Conservation (phyloP, 2,113 vertebrate species). For the Nymphicus hollandicus region DNA sequence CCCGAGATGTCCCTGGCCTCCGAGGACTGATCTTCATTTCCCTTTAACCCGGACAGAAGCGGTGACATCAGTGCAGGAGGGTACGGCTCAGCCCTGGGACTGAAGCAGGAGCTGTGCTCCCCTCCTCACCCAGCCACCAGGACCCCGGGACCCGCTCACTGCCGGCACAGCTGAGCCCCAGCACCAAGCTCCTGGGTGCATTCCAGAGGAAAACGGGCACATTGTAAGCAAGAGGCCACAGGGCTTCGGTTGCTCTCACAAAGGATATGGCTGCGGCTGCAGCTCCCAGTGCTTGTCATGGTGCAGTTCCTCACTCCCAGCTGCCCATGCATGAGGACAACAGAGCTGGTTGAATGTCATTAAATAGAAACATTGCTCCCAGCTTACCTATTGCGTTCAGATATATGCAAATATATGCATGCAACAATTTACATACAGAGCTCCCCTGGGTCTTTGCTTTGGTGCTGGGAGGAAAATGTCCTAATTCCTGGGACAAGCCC, state of each 20-base stretch:
- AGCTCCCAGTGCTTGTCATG: rapidly evolving
- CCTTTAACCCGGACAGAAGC: neutral
- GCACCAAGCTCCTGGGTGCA: neutral
- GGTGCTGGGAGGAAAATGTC: neutral
- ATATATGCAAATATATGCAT: neutral
- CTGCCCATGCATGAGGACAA: rapidly evolving
- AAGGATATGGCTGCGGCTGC: neutral
- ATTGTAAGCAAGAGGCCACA: neutral
- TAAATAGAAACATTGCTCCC: neutral
- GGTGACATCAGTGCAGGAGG: rapidly evolving
- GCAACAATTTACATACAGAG: neutral
- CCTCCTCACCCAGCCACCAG: neutral
- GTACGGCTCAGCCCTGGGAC: neutral
- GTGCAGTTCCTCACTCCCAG: neutral
- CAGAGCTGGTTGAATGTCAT: neutral
- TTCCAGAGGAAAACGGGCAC: neutral
- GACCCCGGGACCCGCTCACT: rapidly evolving
- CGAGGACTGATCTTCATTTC: constrained; percentile 20
- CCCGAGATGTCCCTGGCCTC: neutral
- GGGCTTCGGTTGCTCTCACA: neutral
- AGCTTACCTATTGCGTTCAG: neutral
- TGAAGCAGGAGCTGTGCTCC: neutral
- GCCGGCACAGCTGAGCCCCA: rapidly evolving
- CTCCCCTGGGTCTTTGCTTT: rapidly evolving
- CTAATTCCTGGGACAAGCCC: neutral